Base-by-base conservation (phyloP, 2,888 invertebrate genomes). In the Drosophila ustulata region DNA sequence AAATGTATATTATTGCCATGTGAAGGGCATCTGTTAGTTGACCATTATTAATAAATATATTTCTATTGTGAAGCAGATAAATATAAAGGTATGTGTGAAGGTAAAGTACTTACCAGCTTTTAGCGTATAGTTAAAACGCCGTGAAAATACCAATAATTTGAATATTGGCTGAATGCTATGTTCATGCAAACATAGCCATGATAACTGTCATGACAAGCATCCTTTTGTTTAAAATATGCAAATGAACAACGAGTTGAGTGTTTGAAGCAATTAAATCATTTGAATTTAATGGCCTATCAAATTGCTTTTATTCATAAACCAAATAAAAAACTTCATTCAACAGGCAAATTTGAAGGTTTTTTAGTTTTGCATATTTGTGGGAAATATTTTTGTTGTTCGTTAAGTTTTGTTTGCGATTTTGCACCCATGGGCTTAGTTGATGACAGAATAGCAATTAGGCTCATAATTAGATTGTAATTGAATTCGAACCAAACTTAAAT, bases 391-490 rank as follows among this genome's bases (percentile, higher is more conserved):
- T 37, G 28, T 50, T 9, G 28, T 13, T 3, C 18, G 65, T 50
- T 57, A 18, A 18, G 30, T 39, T 68, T 34, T 56, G 56, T 46
- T 26, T 26, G 34, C 28, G 7, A 43, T 7, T 57, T 5, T 34
- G 23, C 8, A 39, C 53, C 32, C 61, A 26, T 45, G 45, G 25
- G 62, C 26, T 13, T 34, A 4, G 11, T 34, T 32, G 49, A 32
- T 56, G 41, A 13, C 7, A 49, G 23, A 43, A 30, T 32, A 52
- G 71, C 51, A 67, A 67, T 67, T 77, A 43, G 47, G 51, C 26
- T 41, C 23, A 18, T 58, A 67, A 68, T 73, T 78, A 26, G 53
- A 61, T 58, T 56, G 58, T 52, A 46, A 58, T 67, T 77, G 26
- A 47, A 46, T 66, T 49, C 30, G 43, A 18, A 41, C n/a, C 8